Evolutionary conservation across 2,113 vertebrate species (phyloP).

Genomic region (Neofelis nebulosa): DNA sequence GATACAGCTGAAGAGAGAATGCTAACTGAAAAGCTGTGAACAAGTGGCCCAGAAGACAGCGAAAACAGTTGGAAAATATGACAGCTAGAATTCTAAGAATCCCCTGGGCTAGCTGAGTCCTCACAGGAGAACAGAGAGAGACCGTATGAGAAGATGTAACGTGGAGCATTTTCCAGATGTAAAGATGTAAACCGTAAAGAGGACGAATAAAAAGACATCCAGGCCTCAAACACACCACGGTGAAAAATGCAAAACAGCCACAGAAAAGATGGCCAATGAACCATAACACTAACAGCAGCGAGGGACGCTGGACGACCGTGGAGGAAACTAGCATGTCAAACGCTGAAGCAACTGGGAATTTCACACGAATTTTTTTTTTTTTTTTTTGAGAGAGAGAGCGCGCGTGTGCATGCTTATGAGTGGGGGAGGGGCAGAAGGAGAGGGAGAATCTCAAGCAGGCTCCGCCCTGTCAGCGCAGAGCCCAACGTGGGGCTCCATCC

Average conservation of each 20-base stretch:
- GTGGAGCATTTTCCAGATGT: not conserved
- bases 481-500: too few species aligned
- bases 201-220: not conserved
- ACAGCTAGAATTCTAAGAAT: not conserved
- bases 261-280: not conserved
- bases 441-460: too few species aligned
- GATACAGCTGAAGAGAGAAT: not conserved
- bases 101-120: not conserved
- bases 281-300: not conserved
- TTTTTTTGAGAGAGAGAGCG: too few species aligned
- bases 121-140: not conserved
- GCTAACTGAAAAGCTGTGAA: not conserved
- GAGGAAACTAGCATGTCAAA: not conserved
- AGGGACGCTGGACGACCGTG: accelerated
- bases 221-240: too few species aligned
- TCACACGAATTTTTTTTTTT: not conserved
- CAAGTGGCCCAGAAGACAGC: not conserved
- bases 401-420: too few species aligned
- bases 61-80: not conserved
- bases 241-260: not conserved
- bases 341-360: not conserved
- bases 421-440: too few species aligned
- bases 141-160: not conserved
- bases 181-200: not conserved
- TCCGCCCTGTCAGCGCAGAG: too few species aligned